Evolutionary conservation across 2,113 vertebrate genomes (phyloP).

Genomic region (Trogon melanurus): DNA sequence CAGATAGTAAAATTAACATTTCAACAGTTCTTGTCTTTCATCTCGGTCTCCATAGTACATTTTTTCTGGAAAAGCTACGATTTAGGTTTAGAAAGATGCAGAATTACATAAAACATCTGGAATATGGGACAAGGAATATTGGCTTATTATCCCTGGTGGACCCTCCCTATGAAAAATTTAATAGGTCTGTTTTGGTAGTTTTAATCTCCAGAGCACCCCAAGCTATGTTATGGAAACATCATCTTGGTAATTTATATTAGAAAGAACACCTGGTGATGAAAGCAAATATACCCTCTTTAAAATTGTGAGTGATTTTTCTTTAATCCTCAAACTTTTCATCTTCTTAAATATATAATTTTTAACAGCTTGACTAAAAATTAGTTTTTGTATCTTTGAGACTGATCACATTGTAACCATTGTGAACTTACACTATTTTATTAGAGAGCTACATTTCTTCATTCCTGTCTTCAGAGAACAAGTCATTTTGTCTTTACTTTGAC

Average conservation of each 20-base stretch:
- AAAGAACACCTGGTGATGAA: conserved; percentile 93
- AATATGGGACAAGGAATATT: conserved; percentile 94
- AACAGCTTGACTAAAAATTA: conserved; percentile 71
- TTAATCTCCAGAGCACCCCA: conserved; percentile 89
- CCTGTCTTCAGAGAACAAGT: conserved; percentile 61
- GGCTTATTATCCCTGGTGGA: conserved; percentile 95
- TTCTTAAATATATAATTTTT: conserved; percentile 72
- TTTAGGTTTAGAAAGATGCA: conserved; percentile 90
- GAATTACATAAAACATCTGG: conserved; percentile 95
- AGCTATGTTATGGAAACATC: conserved; percentile 96
- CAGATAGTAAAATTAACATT: conserved; percentile 99
- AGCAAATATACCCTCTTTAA: conserved; percentile 83
- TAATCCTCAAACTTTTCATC: conserved; percentile 76
- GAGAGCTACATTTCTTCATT: conserved; percentile 58
- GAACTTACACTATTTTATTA: conserved; percentile 64
- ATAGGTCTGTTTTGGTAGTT: conserved; percentile 95
- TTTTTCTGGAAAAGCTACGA: conserved; percentile 82
- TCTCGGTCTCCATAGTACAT: conserved; percentile 90
- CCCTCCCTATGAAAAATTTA: conserved; percentile 97
- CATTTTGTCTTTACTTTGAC: conserved; percentile 69
- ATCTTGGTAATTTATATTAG: conserved; percentile 92
- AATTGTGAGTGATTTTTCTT: conserved; percentile 72
- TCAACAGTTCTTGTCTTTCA: conserved; percentile 97
- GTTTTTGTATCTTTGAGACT: conserved; percentile 68
- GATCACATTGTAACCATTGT: conserved; percentile 64